Evolutionary conservation across 2,113 vertebrate species (phyloP), one percentile per base, ranked within the genome.

Genomic region (Gymnorhina tibicen): DNA sequence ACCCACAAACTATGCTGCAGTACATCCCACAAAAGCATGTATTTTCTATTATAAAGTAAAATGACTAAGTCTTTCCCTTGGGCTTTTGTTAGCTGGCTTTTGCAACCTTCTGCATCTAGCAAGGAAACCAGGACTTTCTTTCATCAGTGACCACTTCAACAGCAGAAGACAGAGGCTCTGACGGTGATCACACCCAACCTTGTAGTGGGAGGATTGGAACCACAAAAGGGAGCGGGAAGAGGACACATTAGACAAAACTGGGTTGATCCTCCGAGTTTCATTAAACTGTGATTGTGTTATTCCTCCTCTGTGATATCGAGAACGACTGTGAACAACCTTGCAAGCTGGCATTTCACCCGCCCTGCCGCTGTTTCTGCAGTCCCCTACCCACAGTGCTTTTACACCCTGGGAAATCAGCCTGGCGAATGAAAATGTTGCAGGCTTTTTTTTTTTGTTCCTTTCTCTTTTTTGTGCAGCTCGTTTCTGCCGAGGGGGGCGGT

Each of bases 401-500:
- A 83, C 75, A 87, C n/a, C 77, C 93, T 79, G 92, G 91, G 91
- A 96, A 96, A 75, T 60, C 80, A 85, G 64, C 76, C 44, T 35
- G 30, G 64, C 20, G 47, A 95, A 50, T 5, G 81, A 93, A 87
- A 85, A 49, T 10, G 58, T 91, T 89, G 50, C 49, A 39, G 64
- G 17, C 46, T 26, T 26, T 60, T 81, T 67, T 64, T 39, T n/a
- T 67, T 72, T 56, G 42, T 87, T 89, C 50, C 58, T 52, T 83
- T 82, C 46, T 17, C 27, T 53, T 28, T 78, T 81, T 52, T 60
- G 53, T 58, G 82, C 95, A 89, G 97, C 80, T 91, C 46, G 14
- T 94, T 95, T 92, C 94, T 86, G 70, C 76, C 78, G 73, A 21
- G 21, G 68, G 82, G 90, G 79, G 68, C 28, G 90, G 98, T 98